phyloP scores from a whole-genome alignment of 2,113 vertebrate species.

The Scopus umbretta region DNA sequence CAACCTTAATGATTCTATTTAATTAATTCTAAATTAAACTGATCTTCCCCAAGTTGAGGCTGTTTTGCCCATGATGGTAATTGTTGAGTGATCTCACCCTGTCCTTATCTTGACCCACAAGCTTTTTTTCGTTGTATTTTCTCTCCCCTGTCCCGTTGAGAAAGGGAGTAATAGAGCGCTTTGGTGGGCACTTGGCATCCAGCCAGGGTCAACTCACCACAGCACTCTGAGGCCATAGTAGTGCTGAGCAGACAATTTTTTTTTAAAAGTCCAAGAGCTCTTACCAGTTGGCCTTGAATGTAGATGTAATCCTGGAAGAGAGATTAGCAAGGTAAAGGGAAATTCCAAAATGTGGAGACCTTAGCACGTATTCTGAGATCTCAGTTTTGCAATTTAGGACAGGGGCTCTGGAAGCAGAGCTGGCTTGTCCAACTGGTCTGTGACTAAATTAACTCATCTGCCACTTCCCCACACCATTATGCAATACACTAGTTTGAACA shows the following conservation, averaged over 20 bases:
- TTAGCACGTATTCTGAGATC: not conserved
- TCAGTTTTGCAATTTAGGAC: not conserved
- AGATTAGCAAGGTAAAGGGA: not conserved
- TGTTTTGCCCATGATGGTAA: not conserved
- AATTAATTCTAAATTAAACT: not conserved
- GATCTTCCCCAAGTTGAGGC: not conserved
- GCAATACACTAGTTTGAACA: not conserved
- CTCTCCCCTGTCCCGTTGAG: not conserved
- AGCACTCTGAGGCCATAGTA: not conserved
- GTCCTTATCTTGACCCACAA: rapidly evolving
- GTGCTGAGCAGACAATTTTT: not conserved
- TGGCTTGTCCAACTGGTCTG: not conserved
- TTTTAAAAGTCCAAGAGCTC: not conserved
- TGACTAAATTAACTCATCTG: not conserved
- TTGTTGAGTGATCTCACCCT: not conserved
- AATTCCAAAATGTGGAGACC: not conserved
- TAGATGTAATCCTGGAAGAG: not conserved
- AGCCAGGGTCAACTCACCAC: not conserved
- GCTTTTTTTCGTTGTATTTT: not conserved
- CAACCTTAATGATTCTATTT: too few relatives aligned
- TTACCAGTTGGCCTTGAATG: not conserved
- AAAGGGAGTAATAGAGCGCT: not conserved
- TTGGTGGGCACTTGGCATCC: not conserved
- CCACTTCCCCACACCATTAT: not conserved
- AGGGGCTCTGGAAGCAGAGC: not conserved